Evolutionary conservation across 2,888 invertebrate species (phyloP), one percentile per base, ranked within the genome.

Genomic region (Caenorhabditis afra): DNA sequence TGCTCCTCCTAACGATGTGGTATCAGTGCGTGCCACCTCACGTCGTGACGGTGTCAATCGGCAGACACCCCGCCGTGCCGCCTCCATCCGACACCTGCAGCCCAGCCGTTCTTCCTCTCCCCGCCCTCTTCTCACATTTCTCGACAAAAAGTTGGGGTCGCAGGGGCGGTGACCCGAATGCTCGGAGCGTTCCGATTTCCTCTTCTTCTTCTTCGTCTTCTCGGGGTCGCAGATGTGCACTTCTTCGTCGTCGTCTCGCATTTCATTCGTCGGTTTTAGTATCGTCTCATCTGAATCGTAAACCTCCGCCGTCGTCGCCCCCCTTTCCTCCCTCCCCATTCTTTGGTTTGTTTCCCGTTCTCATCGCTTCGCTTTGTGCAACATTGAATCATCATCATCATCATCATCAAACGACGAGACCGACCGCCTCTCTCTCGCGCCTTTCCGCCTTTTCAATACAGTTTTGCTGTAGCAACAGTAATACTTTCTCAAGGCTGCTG

Each of bases 351-450:
- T 50, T 58, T 55, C 44, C 66, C 47, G 37, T 29, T 35, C 37
- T 35, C 53, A 16, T 39, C 37, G 23, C 29, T 18, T 45, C 68
- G 16, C 68, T 61, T 39, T 70, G 70, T 70, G 70, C 70, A 70
- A 70, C 70, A 55, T 49, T 71, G 71, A 71, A 71, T 71, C 71
- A 71, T 71, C 67, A 57, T 66, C 65, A 50, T 53, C 64, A 65
- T 66, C 66, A 66, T 66, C 59, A 39, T 39, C 49, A 18, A 4
- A 23, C 47, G 22, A 50, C 68, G 45, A 35, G 29, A 29, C 29
- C 55, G 52, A 44, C 37, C 39, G 55, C 18, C 49, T 5, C n/a
- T 35, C 49, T 5, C n/a, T 58, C 18, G 29, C 44, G 29, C 29
- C 29, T 29, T 29, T 29, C 23, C 20, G 45, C 37, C 37, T 23